These are phyloP conservation scores for Imbricaverruca yamaguchii DNA, from an alignment of 2,888 invertebrate species.

Conservation along the genomic window DNA sequence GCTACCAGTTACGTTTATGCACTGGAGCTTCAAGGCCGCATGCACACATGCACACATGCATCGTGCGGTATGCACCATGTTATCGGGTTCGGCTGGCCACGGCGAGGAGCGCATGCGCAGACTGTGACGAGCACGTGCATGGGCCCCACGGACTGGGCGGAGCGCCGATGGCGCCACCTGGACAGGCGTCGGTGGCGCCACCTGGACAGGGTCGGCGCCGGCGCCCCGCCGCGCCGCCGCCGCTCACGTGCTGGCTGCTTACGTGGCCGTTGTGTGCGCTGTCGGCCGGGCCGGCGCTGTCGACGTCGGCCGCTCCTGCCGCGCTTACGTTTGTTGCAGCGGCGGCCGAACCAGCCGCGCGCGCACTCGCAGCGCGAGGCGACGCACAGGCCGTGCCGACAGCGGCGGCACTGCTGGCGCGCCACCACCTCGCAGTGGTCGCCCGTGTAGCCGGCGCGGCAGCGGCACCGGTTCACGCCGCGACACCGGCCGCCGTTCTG, in stretches of 20 bases:
- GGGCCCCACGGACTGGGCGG: too few species aligned
- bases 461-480: slow-evolving; percentile 82
- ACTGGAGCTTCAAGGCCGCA: too few species aligned
- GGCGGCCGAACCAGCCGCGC: slow-evolving; percentile 73
- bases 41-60: too few species aligned
- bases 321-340: slow-evolving; percentile 58
- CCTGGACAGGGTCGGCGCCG: neutral
- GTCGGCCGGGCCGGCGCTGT: neutral
- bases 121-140: too few species aligned
- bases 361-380: slow-evolving; percentile 46
- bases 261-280: neutral
- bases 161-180: too few species aligned
- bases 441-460: slow-evolving; percentile 73
- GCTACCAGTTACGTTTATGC: too few species aligned
- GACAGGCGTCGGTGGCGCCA: too few species aligned
- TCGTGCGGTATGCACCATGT: too few species aligned
- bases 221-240: neutral
- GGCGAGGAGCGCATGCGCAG: too few species aligned
- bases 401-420: slow-evolving; percentile 59
- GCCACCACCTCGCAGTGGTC: slow-evolving; percentile 82
- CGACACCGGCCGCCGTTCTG: slow-evolving; percentile 82
- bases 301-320: neutral
- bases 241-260: neutral
- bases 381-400: slow-evolving; percentile 67
- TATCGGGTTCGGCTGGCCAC: too few species aligned